Base-by-base conservation (phyloP, 1,140 invertebrate genomes). In the Drosophila erecta region DNA sequence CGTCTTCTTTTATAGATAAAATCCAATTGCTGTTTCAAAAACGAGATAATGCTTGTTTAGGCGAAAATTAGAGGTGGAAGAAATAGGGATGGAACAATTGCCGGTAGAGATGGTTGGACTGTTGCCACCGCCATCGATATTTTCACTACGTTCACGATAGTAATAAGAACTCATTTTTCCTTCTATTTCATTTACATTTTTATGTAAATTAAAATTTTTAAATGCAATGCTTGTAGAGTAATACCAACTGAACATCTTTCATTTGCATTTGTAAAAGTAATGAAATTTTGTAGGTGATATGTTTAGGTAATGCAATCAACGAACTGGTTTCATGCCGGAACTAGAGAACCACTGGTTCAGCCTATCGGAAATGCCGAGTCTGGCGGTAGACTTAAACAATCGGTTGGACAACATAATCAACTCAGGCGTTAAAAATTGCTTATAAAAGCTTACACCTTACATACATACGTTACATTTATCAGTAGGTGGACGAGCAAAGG, bases 1-100 rank as follows among this genome's bases (percentile, higher is more conserved):
- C 24, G 22, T 14, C 38, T 44, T 50, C 33, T 70, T 70, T 70
- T 49, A 57, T 70, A 70, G 43, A 70, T 49, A 3, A 69, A 70
- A 40, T 49, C 0, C 33, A 5, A 38, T 30, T 27, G 33, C 33
- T 55, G 44, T 46, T 38, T 12, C n/a, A 24, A 0, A 30, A 30
- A 50, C 20, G 20, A 47, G 22, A 69, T 17, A 54, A 69, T 30
- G 61, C 62, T 46, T 66, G 51, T 55, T 56, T 54, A 22, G 59
- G 12, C 14, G 30, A 27, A 59, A 50, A 59, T 43, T 41, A 41
- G 40, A 41, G 40, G n/a, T 15, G 40, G 40, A 41, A 41, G 40
- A 17, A 15, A 15, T 8, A n/a, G 40, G 4, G 40, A n/a, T 41
- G 40, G 40, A n/a, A 15, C 14, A 2, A 41, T 15, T n/a, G 40